phyloP scores from a whole-genome alignment of 2,113 vertebrate genomes.

The Meriones unguiculatus region DNA sequence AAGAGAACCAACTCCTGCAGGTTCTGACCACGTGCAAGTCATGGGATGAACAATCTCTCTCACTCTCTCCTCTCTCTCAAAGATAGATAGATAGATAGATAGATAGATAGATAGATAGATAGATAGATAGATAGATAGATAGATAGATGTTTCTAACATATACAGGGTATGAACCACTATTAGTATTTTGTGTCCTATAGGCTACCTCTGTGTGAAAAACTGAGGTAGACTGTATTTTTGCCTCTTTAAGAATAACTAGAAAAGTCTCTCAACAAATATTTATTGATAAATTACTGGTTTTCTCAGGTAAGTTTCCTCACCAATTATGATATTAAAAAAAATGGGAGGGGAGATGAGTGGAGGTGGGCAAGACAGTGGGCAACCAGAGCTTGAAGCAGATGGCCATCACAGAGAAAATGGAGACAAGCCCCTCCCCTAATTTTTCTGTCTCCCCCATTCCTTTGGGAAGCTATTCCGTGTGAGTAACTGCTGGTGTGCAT shows the following conservation, averaged over 20 bases:
- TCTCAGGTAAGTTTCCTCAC: background rate
- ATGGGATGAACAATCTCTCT: background rate
- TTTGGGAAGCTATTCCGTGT: background rate
- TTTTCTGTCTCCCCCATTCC: slow-evolving; percentile 37
- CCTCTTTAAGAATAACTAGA: slow-evolving; percentile 4
- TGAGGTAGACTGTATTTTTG: background rate
- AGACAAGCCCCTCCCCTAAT: background rate
- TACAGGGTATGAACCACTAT: background rate
- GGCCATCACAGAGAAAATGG: slow-evolving; percentile 13
- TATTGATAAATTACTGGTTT: slow-evolving; percentile 26
- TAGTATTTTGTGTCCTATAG: background rate
- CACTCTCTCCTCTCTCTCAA: too few relatives aligned
- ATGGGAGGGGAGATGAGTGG: background rate
- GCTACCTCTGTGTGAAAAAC: background rate
- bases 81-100: too few relatives aligned
- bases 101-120: too few relatives aligned
- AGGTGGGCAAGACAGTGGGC: background rate
- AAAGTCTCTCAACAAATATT: background rate
- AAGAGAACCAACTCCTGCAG: background rate
- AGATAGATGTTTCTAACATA: background rate
- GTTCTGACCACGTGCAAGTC: background rate
- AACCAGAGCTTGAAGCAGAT: slow-evolving; percentile 35
- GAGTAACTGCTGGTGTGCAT: slow-evolving; percentile 15
- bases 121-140: too few relatives aligned
- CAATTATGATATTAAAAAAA: background rate